These are phyloP conservation scores for Perizoma affinitatum DNA, from an alignment of 2,888 invertebrate species.

Conservation along the genomic window DNA sequence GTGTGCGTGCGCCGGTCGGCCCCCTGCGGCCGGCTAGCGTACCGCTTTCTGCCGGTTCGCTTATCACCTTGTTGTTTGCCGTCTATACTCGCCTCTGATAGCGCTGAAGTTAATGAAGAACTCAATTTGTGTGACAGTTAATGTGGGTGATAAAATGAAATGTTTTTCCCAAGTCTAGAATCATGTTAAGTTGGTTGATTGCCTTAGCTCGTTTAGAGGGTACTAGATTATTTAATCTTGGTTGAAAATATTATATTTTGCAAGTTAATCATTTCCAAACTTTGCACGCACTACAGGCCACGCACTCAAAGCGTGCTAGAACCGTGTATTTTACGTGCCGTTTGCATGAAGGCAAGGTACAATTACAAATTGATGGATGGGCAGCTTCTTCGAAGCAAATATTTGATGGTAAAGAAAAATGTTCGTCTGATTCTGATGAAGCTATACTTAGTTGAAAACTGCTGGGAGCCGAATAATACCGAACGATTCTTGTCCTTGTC, in stretches of 20 bases:
- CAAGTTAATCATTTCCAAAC: too few species aligned
- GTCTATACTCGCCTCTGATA: constrained; percentile 55
- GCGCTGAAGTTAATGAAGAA: constrained; percentile 54
- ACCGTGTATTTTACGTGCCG: too few species aligned
- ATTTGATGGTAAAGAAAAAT: too few species aligned
- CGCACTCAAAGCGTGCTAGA: not conserved
- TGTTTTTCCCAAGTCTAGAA: constrained; percentile 7
- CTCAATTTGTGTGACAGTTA: constrained; percentile 51
- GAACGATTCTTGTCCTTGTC: too few species aligned
- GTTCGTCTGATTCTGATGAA: too few species aligned
- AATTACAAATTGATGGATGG: not conserved
- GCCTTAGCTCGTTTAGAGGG: not conserved
- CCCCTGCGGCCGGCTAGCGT: constrained; percentile 69
- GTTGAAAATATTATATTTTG: constrained; percentile 2
- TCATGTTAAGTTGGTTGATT: not conserved
- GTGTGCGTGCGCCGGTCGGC: constrained; percentile 54
- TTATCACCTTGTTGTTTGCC: constrained; percentile 63
- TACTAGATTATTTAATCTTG: not conserved
- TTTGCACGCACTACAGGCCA: not conserved
- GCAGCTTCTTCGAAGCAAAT: too few species aligned
- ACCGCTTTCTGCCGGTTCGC: constrained; percentile 69
- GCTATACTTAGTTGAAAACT: too few species aligned
- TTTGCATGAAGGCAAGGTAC: not conserved
- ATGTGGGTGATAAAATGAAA: constrained; percentile 20
- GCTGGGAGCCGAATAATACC: too few species aligned